Evolutionary conservation across 1,140 invertebrate species (phyloP), one percentile per base, ranked within the genome.

Genomic region (Anagrus nilaparvatae): DNA sequence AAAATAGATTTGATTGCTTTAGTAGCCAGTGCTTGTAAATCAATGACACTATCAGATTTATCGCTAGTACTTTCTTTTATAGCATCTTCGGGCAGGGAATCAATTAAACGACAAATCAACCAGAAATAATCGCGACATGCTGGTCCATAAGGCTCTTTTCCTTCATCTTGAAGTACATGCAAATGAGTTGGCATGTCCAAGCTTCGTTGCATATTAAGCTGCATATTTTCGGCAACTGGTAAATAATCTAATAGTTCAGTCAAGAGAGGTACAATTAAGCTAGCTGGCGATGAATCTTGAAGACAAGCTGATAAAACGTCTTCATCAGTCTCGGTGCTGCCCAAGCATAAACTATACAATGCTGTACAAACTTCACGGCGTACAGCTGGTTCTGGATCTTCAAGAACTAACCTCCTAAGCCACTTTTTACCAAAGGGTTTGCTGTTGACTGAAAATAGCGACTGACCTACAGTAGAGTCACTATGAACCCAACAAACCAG

Each of bases 91-190:
- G 85, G 83, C 5, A 91, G 59, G 6, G 82, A 84, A 53, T 95
- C 90, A 4, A 95, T 82, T 6, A 95, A 69, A 13, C 87, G 74
- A 52, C 88, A 89, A 2, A 92, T 70, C 1, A 95, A 67, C 88
- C 89, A 93, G 59, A 95, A 94, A 63, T 93, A 96, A 60, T 96
- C 91, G 16, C 89, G 65, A 64, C 90, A 94, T 5, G 90, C 88
- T 5, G 89, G 88, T 2, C 90, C 90, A 60, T 89, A 93, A 0
- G 88, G 86, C 55, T 93, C 89, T 56, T 93, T 93, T 3, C 85
- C 83, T 55, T 88, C 84, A 54, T 91, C 85, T 0, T 76, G 61
- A 0, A 69, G 63, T 28, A 74, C 60, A 46, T 76, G 74, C 21
- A 76, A 57, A 19, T 74, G 70, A 21, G 64, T 46, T 1, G 65